phyloP scores from a whole-genome alignment of 2,888 invertebrate genomes.

The Campaea margaritaria region DNA sequence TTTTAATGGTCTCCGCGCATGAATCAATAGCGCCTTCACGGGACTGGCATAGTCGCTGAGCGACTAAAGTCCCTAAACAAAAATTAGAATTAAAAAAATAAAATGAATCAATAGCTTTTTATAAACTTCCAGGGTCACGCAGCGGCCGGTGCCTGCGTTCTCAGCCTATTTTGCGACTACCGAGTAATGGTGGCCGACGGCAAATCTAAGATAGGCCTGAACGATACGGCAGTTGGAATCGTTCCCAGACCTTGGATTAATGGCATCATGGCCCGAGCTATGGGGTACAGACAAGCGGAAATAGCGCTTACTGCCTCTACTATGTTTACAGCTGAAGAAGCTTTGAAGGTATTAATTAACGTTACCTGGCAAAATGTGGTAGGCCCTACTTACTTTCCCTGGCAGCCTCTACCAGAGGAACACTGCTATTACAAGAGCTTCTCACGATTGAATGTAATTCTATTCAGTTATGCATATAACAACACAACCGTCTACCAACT shows the following conservation, averaged over 20 bases:
- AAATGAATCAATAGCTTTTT: no score
- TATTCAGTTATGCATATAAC: no score
- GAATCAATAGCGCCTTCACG: no score
- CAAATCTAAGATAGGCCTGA: constrained; percentile 87
- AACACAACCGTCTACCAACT: no score
- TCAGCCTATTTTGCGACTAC: constrained; percentile 88
- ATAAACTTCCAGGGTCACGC: constrained; percentile 63
- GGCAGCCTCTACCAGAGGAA: no score
- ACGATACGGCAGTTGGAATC: constrained; percentile 91
- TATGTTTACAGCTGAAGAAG: constrained; percentile 88
- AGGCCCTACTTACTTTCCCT: no score
- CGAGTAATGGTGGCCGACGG: constrained; percentile 82
- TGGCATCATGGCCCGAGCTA: constrained; percentile 74
- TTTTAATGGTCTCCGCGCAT: no score
- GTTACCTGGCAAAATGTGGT: neutral
- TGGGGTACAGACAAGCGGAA: constrained; percentile 87
- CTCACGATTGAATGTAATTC: no score
- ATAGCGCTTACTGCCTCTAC: constrained; percentile 87
- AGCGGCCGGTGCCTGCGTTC: constrained; percentile 85
- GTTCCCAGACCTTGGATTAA: constrained; percentile 88
- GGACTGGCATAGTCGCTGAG: no score
- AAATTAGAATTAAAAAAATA: no score
- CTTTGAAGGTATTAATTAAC: constrained; percentile 72
- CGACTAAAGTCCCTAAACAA: no score
- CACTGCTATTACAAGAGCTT: no score